Percentiles rank a stretch among this genome's conserved stretches.
Evolutionary conservation across 2,113 vertebrate species (phyloP).

Genomic region (Erythrolamprus reginae): DNA sequence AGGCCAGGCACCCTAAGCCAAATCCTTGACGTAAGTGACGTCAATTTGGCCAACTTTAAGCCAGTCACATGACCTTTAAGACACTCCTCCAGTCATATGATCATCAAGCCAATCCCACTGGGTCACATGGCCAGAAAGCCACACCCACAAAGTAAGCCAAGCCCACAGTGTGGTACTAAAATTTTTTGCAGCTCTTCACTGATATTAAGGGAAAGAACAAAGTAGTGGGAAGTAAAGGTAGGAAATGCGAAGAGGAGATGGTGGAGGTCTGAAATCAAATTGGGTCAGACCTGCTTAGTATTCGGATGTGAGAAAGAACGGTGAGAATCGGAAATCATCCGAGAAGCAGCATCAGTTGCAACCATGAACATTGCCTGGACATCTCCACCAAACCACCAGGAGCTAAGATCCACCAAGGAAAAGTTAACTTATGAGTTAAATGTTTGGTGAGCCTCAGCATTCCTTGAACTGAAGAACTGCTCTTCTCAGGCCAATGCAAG

Average conservation of each 20-base stretch:
- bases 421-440: background rate
- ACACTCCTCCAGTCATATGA: no score
- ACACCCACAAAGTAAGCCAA: no score
- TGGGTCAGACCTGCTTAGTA: background rate
- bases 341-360: background rate
- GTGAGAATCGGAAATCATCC: background rate
- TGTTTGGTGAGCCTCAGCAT: background rate
- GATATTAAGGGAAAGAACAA: no score
- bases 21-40: no score
- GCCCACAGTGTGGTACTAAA: no score
- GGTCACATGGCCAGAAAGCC: no score
- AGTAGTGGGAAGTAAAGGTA: no score
- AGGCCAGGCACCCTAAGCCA: no score
- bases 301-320: background rate
- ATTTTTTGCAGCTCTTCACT: no score
- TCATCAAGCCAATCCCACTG: no score
- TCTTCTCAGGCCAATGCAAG: background rate
- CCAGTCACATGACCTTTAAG: no score
- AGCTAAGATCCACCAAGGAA: background rate
- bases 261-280: background rate
- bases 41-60: no score
- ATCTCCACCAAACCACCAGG: background rate
- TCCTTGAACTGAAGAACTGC: background rate
- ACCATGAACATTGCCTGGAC: background rate
- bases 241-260: background rate